phyloP scores from a whole-genome alignment of 2,888 invertebrate genomes.

The Drosophila mettleri region DNA sequence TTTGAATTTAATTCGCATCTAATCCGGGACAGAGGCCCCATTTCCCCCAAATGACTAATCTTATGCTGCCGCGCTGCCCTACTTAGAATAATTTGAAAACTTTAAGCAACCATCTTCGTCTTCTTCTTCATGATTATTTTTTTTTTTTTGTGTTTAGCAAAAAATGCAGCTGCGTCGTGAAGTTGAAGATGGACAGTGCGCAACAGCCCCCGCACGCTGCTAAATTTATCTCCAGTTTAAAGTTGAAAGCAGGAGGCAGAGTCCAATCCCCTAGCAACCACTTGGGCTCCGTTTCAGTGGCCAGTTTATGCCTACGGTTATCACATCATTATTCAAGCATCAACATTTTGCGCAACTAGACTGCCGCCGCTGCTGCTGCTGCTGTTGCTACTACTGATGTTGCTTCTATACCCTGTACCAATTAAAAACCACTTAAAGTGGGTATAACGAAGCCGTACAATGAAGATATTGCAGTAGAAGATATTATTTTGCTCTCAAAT shows the following conservation, averaged over 20 bases:
- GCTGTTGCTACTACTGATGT: conserved; percentile 18
- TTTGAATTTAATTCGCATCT: conserved; percentile 71
- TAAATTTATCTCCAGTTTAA: conserved; percentile 66
- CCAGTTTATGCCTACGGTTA: conserved; percentile 80
- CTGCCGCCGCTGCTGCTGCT: conserved; percentile 20
- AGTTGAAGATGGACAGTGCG: conserved; percentile 30
- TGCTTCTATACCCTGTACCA: conserved; percentile 19
- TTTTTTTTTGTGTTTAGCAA: conserved; percentile 21
- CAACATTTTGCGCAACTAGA: conserved; percentile 67
- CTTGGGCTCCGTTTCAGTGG: conserved; percentile 31
- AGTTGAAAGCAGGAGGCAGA: conserved; percentile 27
- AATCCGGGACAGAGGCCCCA: conserved; percentile 47
- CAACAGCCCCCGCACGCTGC: conserved; percentile 14
- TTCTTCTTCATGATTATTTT: conserved; percentile 1
- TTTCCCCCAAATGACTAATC: conserved; percentile 61
- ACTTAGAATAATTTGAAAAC: conserved; percentile 79
- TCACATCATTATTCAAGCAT: conserved; percentile 80
- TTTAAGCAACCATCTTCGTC: conserved; percentile 62
- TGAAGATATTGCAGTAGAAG: background rate
- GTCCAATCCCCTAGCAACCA: conserved; percentile 7
- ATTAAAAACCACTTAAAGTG: conserved; percentile 10
- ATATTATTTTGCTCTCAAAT: background rate
- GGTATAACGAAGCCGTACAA: background rate
- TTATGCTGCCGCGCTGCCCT: conserved; percentile 61
- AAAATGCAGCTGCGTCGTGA: conserved; percentile 70